Evolutionary conservation across 2,113 vertebrate species (phyloP).

Genomic region (Myrmecobius fasciatus): DNA sequence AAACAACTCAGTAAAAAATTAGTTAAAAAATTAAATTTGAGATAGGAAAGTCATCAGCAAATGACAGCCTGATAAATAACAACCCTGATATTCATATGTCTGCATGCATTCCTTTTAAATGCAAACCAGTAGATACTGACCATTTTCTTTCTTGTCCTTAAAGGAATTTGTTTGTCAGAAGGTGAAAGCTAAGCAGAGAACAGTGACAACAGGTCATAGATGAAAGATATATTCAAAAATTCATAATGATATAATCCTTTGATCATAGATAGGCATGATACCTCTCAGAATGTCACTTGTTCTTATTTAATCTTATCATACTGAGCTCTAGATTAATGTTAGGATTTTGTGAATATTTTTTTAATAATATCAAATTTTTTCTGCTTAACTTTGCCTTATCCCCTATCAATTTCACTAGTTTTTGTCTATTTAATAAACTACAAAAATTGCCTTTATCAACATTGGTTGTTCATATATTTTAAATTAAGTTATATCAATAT

Average conservation of each 20-base stretch:
- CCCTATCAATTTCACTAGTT: neutral
- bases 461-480: neutral
- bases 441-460: neutral
- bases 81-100: neutral
- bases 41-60: neutral
- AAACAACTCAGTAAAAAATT: neutral
- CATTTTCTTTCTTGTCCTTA: neutral
- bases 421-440: neutral
- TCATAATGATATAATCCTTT: neutral
- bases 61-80: neutral
- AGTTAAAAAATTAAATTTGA: neutral
- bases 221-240: neutral
- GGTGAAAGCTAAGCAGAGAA: neutral
- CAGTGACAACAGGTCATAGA: neutral
- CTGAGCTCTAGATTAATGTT: neutral
- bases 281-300: neutral
- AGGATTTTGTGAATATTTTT: neutral
- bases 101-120: neutral
- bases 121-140: neutral
- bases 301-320: neutral
- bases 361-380: neutral
- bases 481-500: neutral
- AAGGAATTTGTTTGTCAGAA: neutral
- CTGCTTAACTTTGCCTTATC: neutral
- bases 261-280: neutral